Percentiles rank a stretch among this genome's conserved stretches.
Conservation (phyloP, 2,888 invertebrate species). For the Linnaemya vulpina region DNA sequence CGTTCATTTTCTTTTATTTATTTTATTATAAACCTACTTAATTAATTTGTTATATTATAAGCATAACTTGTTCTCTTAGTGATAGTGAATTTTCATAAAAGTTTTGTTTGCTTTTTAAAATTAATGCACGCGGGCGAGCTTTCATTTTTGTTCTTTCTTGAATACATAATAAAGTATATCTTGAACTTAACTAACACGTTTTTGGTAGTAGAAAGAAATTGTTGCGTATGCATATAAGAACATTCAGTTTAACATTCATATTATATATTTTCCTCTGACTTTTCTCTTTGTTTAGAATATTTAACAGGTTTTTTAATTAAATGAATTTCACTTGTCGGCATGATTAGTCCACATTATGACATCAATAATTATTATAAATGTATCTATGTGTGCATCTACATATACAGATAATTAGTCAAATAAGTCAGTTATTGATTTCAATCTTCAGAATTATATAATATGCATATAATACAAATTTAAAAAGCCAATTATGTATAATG, state of each 20-base stretch:
- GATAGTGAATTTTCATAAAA: constrained; percentile 45
- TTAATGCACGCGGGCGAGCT: background rate
- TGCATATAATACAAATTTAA: too few relatives aligned
- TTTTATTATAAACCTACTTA: background rate
- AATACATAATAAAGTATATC: background rate
- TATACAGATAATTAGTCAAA: too few relatives aligned
- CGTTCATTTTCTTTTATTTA: constrained; percentile 25
- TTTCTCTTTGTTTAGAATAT: background rate
- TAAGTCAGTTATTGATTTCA: too few relatives aligned
- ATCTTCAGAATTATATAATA: too few relatives aligned
- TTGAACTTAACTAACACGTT: constrained; percentile 14
- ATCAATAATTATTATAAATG: background rate
- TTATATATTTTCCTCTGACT: background rate
- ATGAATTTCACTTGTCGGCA: background rate
- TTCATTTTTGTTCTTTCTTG: constrained; percentile 10
- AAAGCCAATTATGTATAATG: too few relatives aligned
- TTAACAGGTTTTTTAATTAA: background rate
- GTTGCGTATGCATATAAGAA: background rate
- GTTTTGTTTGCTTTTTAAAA: constrained; percentile 5
- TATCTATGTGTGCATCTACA: too few relatives aligned
- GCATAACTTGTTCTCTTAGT: constrained; percentile 52
- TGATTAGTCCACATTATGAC: background rate
- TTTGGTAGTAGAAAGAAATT: background rate
- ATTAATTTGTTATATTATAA: background rate
- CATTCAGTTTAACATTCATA: background rate